Conservation (phyloP, 2,113 vertebrate species). For the Pterocles gutturalis region DNA sequence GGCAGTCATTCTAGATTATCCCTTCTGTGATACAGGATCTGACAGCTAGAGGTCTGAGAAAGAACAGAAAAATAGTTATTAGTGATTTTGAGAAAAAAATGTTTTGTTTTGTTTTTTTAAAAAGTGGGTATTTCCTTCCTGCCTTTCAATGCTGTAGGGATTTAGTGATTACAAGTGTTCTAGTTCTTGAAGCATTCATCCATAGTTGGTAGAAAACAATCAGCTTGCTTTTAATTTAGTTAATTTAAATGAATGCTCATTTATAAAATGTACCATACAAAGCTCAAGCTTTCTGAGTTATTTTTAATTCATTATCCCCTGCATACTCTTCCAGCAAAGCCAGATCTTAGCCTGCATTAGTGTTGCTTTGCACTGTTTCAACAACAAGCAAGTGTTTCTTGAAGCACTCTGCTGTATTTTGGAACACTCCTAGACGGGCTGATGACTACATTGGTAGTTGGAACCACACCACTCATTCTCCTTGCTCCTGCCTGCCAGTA, state of each 20-base stretch:
- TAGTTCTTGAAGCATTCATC: background rate
- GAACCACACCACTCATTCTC: background rate
- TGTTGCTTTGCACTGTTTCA: background rate
- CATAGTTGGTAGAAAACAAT: background rate
- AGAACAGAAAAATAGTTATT: background rate
- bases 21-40: background rate
- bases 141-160: background rate
- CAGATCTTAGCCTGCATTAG: background rate
- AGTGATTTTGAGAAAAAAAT: background rate
- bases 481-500: background rate
- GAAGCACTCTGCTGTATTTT: background rate
- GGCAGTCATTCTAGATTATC: background rate
- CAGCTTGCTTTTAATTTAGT: background rate
- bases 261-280: background rate
- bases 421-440: background rate
- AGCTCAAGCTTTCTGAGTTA: background rate
- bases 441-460: fast-evolving
- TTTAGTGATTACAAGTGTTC: background rate
- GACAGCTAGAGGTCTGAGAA: background rate
- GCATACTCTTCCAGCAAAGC: background rate
- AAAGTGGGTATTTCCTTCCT: background rate
- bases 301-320: background rate
- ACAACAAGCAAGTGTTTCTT: background rate
- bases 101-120: background rate
- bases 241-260: background rate